phyloP scores from a whole-genome alignment of 2,113 vertebrate species.

The Mirounga angustirostris region DNA sequence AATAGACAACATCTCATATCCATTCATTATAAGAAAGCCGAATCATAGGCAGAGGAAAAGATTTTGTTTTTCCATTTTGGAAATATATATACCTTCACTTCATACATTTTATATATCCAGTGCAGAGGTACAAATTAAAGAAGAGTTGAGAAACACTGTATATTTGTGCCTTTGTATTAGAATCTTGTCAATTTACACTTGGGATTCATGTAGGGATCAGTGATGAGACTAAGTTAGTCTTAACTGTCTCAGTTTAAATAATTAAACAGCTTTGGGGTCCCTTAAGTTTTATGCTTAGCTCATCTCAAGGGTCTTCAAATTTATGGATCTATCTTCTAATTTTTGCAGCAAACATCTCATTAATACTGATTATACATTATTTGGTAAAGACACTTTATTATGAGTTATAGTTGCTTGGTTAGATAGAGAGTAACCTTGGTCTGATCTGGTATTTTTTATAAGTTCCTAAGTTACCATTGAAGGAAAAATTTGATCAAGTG shows the following conservation, averaged over 20 bases:
- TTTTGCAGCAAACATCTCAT: neutral
- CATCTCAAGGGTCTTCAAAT: neutral
- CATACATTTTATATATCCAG: neutral
- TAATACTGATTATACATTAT: neutral
- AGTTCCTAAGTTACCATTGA: neutral
- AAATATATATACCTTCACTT: slow-evolving; percentile 2
- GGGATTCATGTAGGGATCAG: neutral
- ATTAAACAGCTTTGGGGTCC: neutral
- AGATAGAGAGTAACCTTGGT: neutral
- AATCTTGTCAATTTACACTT: neutral
- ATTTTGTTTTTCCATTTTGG: neutral
- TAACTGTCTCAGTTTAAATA: neutral
- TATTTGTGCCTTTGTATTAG: neutral
- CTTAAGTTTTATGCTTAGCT: neutral
- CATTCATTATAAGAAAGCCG: neutral
- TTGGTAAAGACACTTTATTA: neutral
- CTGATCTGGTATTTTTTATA: neutral
- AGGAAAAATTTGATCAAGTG: slow-evolving; percentile 10
- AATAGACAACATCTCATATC: neutral
- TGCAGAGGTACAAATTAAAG: neutral
- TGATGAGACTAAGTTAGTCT: neutral
- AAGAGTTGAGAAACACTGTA: neutral
- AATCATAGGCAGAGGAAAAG: neutral
- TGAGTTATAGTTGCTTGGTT: neutral
- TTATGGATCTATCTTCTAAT: neutral